phyloP scores from a whole-genome alignment of 2,797 vertebrate genomes.

The Typhlichthys eigenmanni region DNA sequence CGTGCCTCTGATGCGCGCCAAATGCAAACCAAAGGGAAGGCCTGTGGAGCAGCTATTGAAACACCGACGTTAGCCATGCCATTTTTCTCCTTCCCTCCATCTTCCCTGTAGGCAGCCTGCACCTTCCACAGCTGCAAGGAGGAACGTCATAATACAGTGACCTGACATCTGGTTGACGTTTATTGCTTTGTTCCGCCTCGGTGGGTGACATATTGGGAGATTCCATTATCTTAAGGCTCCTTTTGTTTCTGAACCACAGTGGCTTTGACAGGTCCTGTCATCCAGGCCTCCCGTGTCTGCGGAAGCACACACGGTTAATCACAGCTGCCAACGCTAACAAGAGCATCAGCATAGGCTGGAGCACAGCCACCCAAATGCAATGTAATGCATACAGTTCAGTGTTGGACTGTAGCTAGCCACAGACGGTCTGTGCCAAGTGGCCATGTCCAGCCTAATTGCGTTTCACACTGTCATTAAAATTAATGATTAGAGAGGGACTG shows the following conservation, averaged over 20 bases:
- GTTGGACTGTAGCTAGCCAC: conserved; percentile 1
- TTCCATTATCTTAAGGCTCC: conserved; percentile 54
- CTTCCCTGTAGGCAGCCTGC: conserved; percentile 13
- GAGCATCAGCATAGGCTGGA: conserved; percentile 29
- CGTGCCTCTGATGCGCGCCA: conserved; percentile 19
- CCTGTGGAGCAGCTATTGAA: conserved; percentile 3
- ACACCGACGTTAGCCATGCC: neutral
- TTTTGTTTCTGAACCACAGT: conserved; percentile 67
- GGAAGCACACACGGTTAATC: conserved; percentile 29
- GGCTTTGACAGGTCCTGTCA: conserved; percentile 69
- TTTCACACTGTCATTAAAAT: conserved; percentile 12
- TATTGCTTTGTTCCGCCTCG: conserved; percentile 55
- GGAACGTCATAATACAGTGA: conserved; percentile 26
- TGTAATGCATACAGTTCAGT: conserved; percentile 1
- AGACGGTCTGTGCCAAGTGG: conserved; percentile 9
- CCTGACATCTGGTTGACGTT: conserved; percentile 62
- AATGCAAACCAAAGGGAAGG: conserved; percentile 12
- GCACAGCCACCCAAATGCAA: conserved; percentile 19
- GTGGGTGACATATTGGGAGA: conserved; percentile 53
- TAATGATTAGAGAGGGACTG: conserved; percentile 1
- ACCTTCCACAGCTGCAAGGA: conserved; percentile 16
- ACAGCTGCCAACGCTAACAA: conserved; percentile 29
- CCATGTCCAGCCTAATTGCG: conserved; percentile 10
- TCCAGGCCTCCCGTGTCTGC: conserved; percentile 20
- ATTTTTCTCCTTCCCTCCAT: conserved; percentile 6